A percentile compares a stretch with the other conserved stretches of the same genome.
Conservation (phyloP, 1,140 invertebrate genomes). For the Eufriesea mexicana region DNA sequence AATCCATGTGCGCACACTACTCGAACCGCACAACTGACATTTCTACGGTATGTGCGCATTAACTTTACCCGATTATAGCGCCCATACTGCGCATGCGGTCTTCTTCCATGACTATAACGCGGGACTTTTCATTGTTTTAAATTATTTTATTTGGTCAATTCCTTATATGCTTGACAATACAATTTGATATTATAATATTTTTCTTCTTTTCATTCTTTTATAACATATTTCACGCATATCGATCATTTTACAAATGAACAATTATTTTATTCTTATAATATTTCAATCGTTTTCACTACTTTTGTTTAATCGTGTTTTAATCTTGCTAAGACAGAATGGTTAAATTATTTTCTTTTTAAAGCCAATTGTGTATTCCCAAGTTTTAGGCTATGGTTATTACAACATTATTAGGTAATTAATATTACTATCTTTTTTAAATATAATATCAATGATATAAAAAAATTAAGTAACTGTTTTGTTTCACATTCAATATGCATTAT, state of each 20-base stretch:
- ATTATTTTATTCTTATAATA: slow-evolving; percentile 15
- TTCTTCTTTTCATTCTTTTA: not conserved
- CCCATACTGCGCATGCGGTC: not conserved
- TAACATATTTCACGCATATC: slow-evolving; percentile 6
- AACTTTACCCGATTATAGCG: slow-evolving; percentile 7
- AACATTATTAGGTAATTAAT: slow-evolving; percentile 1
- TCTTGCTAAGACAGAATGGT: not conserved
- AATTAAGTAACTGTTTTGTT: slow-evolving; percentile 1
- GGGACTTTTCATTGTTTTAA: slow-evolving; percentile 10
- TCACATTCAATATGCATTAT: slow-evolving; percentile 5
- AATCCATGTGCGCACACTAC: slow-evolving; percentile 41
- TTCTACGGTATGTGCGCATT: slow-evolving; percentile 23
- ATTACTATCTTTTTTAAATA: not conserved
- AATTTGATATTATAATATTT: slow-evolving; percentile 32
- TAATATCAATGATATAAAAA: slow-evolving; percentile 9
- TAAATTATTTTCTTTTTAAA: slow-evolving; percentile 10
- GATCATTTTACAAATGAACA: not conserved
- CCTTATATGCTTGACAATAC: slow-evolving; percentile 15
- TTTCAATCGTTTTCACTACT: slow-evolving; percentile 1
- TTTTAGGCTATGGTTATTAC: not conserved
- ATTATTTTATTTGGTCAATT: slow-evolving; percentile 17
- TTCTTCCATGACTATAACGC: not conserved
- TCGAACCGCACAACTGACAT: slow-evolving; percentile 11
- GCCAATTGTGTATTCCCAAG: not conserved
- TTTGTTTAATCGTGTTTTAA: not conserved